phyloP scores from a whole-genome alignment of 2,888 invertebrate genomes.

The Oxyscelio sp. region DNA sequence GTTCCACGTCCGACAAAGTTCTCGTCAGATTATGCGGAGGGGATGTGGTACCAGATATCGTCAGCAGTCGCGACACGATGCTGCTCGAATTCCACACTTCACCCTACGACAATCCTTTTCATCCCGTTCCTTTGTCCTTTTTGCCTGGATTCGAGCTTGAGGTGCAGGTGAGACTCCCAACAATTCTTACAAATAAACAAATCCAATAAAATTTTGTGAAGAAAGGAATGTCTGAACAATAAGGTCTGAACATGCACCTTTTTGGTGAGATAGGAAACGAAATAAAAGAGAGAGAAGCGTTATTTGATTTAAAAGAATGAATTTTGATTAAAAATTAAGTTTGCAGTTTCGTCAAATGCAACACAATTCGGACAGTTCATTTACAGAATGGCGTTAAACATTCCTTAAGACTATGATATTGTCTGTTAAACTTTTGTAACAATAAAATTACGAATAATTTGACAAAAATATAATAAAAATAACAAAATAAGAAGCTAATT shows the following conservation, averaged over 20 bases:
- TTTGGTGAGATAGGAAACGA: slow-evolving; percentile 27
- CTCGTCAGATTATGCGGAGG: slow-evolving; percentile 94
- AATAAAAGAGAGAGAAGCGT: too few relatives aligned
- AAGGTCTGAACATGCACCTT: slow-evolving; percentile 23
- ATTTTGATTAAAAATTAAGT: too few relatives aligned
- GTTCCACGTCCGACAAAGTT: slow-evolving; percentile 92
- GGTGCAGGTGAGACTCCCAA: slow-evolving; percentile 91
- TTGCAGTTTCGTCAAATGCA: too few relatives aligned
- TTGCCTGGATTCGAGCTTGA: slow-evolving; percentile 95
- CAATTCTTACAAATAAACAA: slow-evolving; percentile 59
- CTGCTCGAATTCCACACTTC: slow-evolving; percentile 94
- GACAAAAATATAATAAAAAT: too few relatives aligned
- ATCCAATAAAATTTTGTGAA: slow-evolving; percentile 34
- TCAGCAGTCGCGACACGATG: slow-evolving; percentile 94
- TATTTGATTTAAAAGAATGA: too few relatives aligned
- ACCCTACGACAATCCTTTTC: slow-evolving; percentile 94
- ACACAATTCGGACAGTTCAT: too few relatives aligned
- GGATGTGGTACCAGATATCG: slow-evolving; percentile 94
- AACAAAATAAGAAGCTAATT: too few relatives aligned
- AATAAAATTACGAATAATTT: too few relatives aligned
- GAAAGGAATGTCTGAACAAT: slow-evolving; percentile 40
- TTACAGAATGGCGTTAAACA: too few relatives aligned
- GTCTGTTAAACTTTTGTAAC: too few relatives aligned
- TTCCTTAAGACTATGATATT: too few relatives aligned
- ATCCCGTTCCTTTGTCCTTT: slow-evolving; percentile 93